These are phyloP conservation scores for Drosophila ananassae DNA, from an alignment of 1,140 invertebrate species.

Conservation along the genomic window DNA sequence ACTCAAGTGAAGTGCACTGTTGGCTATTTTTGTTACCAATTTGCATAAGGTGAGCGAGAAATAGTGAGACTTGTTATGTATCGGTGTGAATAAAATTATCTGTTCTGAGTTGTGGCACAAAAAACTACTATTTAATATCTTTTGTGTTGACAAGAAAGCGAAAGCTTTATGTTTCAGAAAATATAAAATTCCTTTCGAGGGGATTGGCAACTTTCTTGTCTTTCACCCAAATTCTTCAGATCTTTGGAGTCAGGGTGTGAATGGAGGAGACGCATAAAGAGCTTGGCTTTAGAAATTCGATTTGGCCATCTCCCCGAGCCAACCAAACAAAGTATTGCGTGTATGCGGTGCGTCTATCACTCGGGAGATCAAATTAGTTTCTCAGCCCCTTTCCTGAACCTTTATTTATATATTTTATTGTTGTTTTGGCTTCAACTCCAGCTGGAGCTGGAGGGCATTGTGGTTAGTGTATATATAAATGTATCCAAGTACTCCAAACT, in stretches of 20 bases:
- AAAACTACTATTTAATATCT: background rate
- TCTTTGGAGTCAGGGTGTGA: slow-evolving; percentile 47
- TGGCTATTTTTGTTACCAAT: slow-evolving; percentile 41
- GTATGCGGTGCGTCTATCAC: slow-evolving; percentile 68
- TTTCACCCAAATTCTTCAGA: slow-evolving; percentile 24
- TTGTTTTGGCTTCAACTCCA: background rate
- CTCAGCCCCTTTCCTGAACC: slow-evolving; percentile 39
- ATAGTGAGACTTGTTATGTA: slow-evolving; percentile 4
- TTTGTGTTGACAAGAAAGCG: slow-evolving; percentile 23
- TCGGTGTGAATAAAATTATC: slow-evolving; percentile 7
- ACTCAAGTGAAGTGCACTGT: slow-evolving; percentile 37
- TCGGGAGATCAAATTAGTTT: slow-evolving; percentile 62
- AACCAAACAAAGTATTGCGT: slow-evolving; percentile 43
- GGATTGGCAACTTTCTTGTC: slow-evolving; percentile 37
- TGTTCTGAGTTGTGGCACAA: background rate
- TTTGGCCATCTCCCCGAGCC: slow-evolving; percentile 10
- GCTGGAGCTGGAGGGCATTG: slow-evolving; percentile 1
- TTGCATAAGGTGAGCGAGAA: slow-evolving; percentile 69
- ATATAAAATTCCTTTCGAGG: background rate
- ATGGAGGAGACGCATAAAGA: slow-evolving; percentile 47
- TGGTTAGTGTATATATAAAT: slow-evolving; percentile 16
- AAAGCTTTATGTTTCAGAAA: slow-evolving; percentile 9
- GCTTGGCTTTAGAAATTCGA: slow-evolving; percentile 37
- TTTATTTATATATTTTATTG: slow-evolving; percentile 3
- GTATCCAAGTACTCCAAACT: slow-evolving; percentile 15